Evolutionary conservation across 2,888 invertebrate species (phyloP), one percentile per base, ranked within the genome.

Genomic region (Boloria selene): DNA sequence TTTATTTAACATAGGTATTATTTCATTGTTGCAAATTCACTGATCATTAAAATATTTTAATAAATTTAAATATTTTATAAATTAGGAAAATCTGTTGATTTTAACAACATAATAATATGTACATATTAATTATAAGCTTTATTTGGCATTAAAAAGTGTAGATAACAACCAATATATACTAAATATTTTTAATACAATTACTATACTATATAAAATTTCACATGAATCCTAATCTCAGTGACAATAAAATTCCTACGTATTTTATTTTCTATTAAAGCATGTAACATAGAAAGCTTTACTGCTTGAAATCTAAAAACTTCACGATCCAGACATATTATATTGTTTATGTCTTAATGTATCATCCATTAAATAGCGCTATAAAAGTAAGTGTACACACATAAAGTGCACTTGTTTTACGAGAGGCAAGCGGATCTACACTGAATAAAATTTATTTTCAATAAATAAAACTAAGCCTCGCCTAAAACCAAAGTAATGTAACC

Each of bases 41-140:
- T 13, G 49, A 18, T 17, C 10, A 38, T 50, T 50, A 13, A 94
- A 94, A 31, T 31, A 94, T 94, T 95, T 94, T 93, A 93, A 87
- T 93, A 93, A 59, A 50, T 59, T 59, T 59, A 50, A 31, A 31
- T 31, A 31, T 31, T 22, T 22, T 4, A 31, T 31, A 0, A 6
- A 31, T 31, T 31, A 31, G 31, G 31, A 31, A 31, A 31, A 31
- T 31, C 6, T 31, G 6, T 10, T 31, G 7, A 31, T 7, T 31
- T 31, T 31, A 7, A 31, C 7, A 6, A 31, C 7, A 31, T 31
- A 7, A 31, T 7, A 2, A 31, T 31, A 31, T 31, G 7, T 31
- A 31, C 10, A 31, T 31, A 31, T 38, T 38, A 10, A 10, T 38
- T 7, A 2, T 10, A 38, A 38, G 31, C 31, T 38, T 7, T 2